Base-by-base conservation (phyloP, 1,140 invertebrate genomes). In the Luehdorfia chinensis region DNA sequence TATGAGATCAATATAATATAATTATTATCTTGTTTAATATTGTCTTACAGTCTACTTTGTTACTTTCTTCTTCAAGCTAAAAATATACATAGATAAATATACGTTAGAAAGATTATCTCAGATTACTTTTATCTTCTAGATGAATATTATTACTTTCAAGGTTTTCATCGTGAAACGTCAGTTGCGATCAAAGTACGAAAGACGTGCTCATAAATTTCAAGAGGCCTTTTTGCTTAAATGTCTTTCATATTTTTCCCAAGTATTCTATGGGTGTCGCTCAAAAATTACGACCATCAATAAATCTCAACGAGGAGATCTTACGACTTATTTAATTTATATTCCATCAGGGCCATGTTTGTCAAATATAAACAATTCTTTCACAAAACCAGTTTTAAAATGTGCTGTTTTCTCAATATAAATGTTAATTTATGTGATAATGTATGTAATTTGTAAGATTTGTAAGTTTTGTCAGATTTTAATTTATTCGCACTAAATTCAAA, bases 281-380 rank as follows among this genome's bases (percentile, higher is more conserved):
- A 83, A 79, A 79, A 83, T 79, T 83, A 74, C 74, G 49, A 55
- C 70, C 74, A 83, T 77, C 75, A 75, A 83, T 78, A 78, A 78
- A 81, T 78, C 77, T 81, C 68, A 70, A 64, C 50, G 58, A 73
- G 63, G n/a, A n/a, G n/a, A 79, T 75, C 73, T 73, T 55, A 57
- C 68, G 77, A 78, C 69, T 78, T 81, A 81, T 81, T 79, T 75
- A 76, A 80, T 77, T 77, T 72, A 75, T 75, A 80, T 76, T 76
- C 71, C 69, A 73, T 77, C 72, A 66, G 52, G 57, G 54, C 50
- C 37, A 55, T 75, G 71, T 75, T 75, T 75, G 69, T 75, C 68
- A 75, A 71, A 69, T 55, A 68, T 66, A 52, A 55, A 58, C 45
- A 46, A 52, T 66, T 61, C 64, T 63, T 47, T 19, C 12, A 2